phyloP scores from a whole-genome alignment of 2,797 vertebrate species.

The Etheostoma perlongum region DNA sequence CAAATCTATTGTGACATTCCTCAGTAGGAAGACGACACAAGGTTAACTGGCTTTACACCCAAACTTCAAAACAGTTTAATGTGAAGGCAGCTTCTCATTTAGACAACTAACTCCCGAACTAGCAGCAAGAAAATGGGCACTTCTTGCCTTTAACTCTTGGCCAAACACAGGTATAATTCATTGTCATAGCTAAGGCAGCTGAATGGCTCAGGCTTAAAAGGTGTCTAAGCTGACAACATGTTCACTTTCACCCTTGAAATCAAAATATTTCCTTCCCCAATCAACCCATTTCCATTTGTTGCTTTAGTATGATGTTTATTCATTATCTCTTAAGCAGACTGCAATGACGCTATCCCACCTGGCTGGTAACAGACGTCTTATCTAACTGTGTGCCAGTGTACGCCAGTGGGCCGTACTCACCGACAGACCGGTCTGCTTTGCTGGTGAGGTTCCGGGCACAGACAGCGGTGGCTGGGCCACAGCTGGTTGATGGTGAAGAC shows the following conservation, averaged over 20 bases:
- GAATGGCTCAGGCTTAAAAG: no score
- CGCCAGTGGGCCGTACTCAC: slow-evolving; percentile 83
- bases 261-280: not conserved
- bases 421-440: slow-evolving; percentile 78
- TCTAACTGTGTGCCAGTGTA: not conserved
- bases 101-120: not conserved
- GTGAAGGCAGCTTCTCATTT: not conserved
- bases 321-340: not conserved
- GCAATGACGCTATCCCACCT: not conserved
- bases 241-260: no score
- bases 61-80: not conserved
- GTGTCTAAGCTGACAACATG: no score
- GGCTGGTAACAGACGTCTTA: not conserved
- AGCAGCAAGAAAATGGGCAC: not conserved
- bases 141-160: not conserved
- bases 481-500: slow-evolving; percentile 77
- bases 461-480: slow-evolving; percentile 82
- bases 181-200: no score
- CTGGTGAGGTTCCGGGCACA: slow-evolving; percentile 79
- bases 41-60: not conserved
- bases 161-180: not conserved
- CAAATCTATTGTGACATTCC: not conserved
- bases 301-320: not conserved
- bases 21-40: not conserved
- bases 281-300: no score